A percentile compares a stretch with the other conserved stretches of the same genome.
phyloP scores from a whole-genome alignment of 2,113 vertebrate species.

The Aspiorhynchus laticeps region DNA sequence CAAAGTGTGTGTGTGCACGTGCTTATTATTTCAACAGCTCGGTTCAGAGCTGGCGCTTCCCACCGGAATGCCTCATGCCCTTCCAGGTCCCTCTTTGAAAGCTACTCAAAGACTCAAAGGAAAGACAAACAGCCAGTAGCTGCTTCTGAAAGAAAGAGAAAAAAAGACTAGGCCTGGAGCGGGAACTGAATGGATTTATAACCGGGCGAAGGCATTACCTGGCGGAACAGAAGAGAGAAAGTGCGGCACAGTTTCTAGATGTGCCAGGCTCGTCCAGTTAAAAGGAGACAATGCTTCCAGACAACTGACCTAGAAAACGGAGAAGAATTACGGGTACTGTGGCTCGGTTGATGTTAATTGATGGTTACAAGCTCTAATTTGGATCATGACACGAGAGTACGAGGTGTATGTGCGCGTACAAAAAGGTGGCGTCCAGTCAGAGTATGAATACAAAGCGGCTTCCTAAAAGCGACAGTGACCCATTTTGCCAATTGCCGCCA shows the following conservation, averaged over 20 bases:
- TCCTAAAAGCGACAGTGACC: conserved; percentile 32
- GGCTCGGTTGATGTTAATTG: conserved; percentile 53
- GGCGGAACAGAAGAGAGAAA: not conserved
- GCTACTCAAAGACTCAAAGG: conserved; percentile 64
- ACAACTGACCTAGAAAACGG: conserved; percentile 51
- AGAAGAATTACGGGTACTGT: conserved; percentile 15
- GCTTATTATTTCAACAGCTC: conserved; percentile 48
- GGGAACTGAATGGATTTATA: conserved; percentile 9
- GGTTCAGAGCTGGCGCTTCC: conserved; percentile 57
- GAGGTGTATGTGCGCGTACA: conserved; percentile 34
- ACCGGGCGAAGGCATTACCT: conserved; percentile 1
- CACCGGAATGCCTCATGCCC: conserved; percentile 64
- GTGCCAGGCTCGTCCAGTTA: conserved; percentile 7
- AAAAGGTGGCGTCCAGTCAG: not conserved
- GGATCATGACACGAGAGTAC: conserved; percentile 51
- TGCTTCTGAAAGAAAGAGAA: conserved; percentile 31
- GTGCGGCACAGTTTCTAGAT: conserved; percentile 5
- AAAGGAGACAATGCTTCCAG: conserved; percentile 24
- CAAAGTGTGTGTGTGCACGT: conserved; percentile 34
- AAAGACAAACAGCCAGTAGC: conserved; percentile 32
- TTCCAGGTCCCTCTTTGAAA: conserved; percentile 71
- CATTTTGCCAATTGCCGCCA: conserved; percentile 2
- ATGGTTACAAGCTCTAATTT: conserved; percentile 58
- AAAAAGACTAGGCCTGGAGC: conserved; percentile 1
- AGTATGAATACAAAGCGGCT: not conserved